Conservation (phyloP, 2,113 vertebrate genomes). For the Antechinus flavipes region DNA sequence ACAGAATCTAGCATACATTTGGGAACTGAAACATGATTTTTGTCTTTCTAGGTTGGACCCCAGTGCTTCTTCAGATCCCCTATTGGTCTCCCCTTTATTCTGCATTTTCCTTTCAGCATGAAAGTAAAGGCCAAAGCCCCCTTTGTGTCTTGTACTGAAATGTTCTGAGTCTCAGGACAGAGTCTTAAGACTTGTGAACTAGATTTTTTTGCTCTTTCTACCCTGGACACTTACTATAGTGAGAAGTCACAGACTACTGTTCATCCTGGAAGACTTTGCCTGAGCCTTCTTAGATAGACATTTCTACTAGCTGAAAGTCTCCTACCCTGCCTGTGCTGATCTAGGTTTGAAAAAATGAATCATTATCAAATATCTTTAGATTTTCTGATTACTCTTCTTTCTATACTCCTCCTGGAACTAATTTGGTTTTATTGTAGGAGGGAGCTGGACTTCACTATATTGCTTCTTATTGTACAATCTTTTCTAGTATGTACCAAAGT, state of each 20-base stretch:
- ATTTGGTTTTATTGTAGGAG: not conserved
- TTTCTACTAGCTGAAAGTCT: not conserved
- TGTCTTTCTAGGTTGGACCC: not conserved
- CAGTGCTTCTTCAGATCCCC: not conserved
- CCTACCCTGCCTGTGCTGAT: too few species aligned
- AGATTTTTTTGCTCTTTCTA: not conserved
- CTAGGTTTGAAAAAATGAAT: not conserved
- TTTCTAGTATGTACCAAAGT: not conserved
- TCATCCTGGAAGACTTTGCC: not conserved
- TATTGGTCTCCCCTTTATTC: not conserved
- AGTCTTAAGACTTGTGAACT: not conserved
- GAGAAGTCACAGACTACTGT: not conserved
- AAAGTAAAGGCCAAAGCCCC: not conserved
- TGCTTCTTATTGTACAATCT: not conserved
- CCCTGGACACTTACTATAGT: not conserved
- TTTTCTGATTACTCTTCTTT: not conserved
- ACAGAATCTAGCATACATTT: not conserved
- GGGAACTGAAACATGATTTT: not conserved
- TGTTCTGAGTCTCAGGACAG: not conserved
- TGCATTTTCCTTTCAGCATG: not conserved
- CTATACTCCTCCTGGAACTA: not conserved
- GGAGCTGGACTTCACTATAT: not conserved
- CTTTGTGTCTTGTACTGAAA: not conserved
- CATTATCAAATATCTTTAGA: not conserved
- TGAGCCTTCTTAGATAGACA: not conserved